Base-by-base conservation (phyloP, 2,888 invertebrate species). In the Acleris emargana region DNA sequence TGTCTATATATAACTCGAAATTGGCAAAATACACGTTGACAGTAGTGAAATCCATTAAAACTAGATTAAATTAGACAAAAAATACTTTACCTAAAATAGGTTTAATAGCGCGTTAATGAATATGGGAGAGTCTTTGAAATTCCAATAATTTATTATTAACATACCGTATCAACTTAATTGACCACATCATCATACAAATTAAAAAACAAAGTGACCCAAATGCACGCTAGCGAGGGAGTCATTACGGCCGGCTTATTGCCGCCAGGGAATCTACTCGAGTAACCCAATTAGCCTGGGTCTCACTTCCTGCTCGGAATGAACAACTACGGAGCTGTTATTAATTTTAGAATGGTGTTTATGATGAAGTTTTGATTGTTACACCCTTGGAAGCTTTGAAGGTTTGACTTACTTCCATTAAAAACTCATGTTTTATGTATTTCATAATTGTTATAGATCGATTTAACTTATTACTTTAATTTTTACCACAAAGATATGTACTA, bases 181-280 rank as follows among this genome's bases (percentile, higher is more conserved):
- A 13, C 38, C 38, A 38, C 4, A 38, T 38, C 38, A 13, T 13
- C 38, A 38, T 38, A 38, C 38, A 38, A 38, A 38, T 45, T 47
- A 47, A 38, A 6, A 38, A 32, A 63, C 52, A 62, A 58, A 58
- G 45, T 20, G 18, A 16, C 22, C 55, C n/a, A 38, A 58, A 51
- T 3, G 18, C 45, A 42, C 17, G 52, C 52, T n/a, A 45, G 45
- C 38, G 52, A 22, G 18, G 47, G 43, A 45, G 58, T 32, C 53
- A 64, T 64, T 58, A 64, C 49, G 58, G n/a, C 43, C 22, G 47
- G 64, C 53, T 49, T 64, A 53, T 58, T 64, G 63, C 63, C 32
- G 49, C 9, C 52, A 45, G 63, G 63, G 53, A 47, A 58, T 64
- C 64, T 58, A 45, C 58, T 43, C 52, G n/a, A 55, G 62, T 45